phyloP scores from a whole-genome alignment of 37 sponge, comb jelly and placozoan genomes.

The Oscarella lobularis region DNA sequence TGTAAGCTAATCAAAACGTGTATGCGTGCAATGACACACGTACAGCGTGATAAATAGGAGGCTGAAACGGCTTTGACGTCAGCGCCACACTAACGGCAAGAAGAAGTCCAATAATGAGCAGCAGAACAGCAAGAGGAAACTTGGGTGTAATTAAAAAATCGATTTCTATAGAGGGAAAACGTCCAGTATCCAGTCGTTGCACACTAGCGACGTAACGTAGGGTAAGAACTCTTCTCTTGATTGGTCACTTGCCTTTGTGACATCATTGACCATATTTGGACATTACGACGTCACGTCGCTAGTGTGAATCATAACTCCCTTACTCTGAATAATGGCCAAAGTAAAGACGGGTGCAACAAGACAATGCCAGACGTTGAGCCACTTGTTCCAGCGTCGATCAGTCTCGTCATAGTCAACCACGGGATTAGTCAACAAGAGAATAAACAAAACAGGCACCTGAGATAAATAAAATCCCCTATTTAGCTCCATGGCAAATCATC shows the following conservation, averaged over 20 bases:
- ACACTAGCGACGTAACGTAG: too few relatives aligned
- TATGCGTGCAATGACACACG: too few relatives aligned
- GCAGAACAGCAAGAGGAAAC: background rate
- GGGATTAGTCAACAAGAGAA: slow-evolving; percentile 76
- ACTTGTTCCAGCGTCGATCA: slow-evolving; percentile 79
- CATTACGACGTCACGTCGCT: too few relatives aligned
- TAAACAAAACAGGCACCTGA: slow-evolving; percentile 30
- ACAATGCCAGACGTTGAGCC: slow-evolving; percentile 79
- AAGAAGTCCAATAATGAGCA: background rate
- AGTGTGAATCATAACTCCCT: too few relatives aligned
- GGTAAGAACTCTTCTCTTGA: too few relatives aligned
- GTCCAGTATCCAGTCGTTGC: too few relatives aligned
- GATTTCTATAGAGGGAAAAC: too few relatives aligned
- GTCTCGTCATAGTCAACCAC: slow-evolving; percentile 70
- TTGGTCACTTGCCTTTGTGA: too few relatives aligned
- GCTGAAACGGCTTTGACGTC: slow-evolving; percentile 39
- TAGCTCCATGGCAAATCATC: background rate
- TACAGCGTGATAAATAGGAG: slow-evolving; percentile 73
- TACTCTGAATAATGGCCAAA: background rate
- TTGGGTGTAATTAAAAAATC: too few relatives aligned
- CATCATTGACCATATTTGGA: too few relatives aligned
- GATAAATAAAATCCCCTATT: background rate
- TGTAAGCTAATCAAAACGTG: too few relatives aligned
- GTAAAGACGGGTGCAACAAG: slow-evolving; percentile 53
- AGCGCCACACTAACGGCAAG: slow-evolving; percentile 41